These are phyloP conservation scores for Trachythela sp. DNA, from an alignment of 64 coral and sea anemone species.

Conservation along the genomic window DNA sequence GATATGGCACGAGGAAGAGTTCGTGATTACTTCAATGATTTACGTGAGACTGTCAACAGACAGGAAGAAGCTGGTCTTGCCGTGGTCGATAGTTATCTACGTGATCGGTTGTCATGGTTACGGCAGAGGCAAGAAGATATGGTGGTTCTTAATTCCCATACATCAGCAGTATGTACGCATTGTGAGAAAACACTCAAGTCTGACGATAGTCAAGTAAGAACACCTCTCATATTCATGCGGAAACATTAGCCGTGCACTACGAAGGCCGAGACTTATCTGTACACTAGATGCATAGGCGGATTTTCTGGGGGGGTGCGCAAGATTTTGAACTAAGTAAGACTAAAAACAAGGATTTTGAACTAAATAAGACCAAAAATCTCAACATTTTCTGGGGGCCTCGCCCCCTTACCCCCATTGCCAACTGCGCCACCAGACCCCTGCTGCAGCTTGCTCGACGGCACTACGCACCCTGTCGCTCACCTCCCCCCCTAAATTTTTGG, in stretches of 20 bases:
- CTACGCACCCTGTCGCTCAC: too few species aligned
- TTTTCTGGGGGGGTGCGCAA: too few species aligned
- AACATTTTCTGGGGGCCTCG: too few species aligned
- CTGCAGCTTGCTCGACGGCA: too few species aligned
- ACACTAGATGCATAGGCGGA: too few species aligned
- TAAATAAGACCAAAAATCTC: too few species aligned
- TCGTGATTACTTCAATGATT: conserved; percentile 90
- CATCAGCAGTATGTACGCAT: conserved; percentile 74
- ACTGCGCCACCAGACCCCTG: too few species aligned
- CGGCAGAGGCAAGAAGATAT: conserved; percentile 97
- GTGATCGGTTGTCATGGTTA: conserved; percentile 75
- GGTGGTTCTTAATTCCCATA: conserved; percentile 83
- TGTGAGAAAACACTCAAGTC: conserved; percentile 87
- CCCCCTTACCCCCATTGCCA: too few species aligned
- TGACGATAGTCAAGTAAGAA: conserved; percentile 79
- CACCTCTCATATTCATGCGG: neutral
- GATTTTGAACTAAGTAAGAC: too few species aligned
- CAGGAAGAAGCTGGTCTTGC: conserved; percentile 95
- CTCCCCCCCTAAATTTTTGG: too few species aligned
- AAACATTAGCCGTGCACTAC: neutral
- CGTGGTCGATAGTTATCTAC: conserved; percentile 89
- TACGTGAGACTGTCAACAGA: conserved; percentile 87
- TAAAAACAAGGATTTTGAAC: too few species aligned
- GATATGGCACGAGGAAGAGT: conserved; percentile 77
- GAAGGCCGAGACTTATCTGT: too few species aligned